Percentiles rank a stretch among this genome's conserved stretches.
Evolutionary conservation across 2,888 invertebrate genomes (phyloP).

Genomic region (Dynastes hyllus): DNA sequence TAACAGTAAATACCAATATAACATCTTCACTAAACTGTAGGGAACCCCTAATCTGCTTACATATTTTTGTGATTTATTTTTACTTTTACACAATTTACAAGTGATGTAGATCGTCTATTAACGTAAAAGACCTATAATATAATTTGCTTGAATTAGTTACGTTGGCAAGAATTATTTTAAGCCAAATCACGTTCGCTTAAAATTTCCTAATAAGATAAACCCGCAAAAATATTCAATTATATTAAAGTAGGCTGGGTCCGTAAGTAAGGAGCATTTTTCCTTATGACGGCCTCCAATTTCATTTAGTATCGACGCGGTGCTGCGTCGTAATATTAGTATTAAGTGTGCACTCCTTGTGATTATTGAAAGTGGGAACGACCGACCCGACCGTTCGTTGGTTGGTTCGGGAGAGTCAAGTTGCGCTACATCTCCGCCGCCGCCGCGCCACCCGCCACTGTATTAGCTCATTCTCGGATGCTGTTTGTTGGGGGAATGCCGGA

Average conservation of each 20-base stretch:
- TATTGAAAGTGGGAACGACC: conserved; percentile 51
- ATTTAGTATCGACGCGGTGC: conserved; percentile 35
- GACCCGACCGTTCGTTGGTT: conserved; percentile 40
- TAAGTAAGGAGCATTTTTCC: conserved; percentile 37
- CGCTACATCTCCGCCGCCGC: conserved; percentile 39
- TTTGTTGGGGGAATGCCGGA: conserved; percentile 69
- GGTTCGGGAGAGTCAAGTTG: conserved; percentile 48
- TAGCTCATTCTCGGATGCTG: conserved; percentile 72
- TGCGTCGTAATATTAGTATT: conserved; percentile 39
- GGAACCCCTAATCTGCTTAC: no score
- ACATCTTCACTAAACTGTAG: no score
- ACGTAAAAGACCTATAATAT: no score
- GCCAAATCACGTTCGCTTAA: neutral
- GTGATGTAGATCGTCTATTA: no score
- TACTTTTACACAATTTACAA: no score
- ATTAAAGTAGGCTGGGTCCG: conserved; percentile 42
- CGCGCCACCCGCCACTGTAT: conserved; percentile 61
- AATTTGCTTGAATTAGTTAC: no score
- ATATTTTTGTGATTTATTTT: no score
- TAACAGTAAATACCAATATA: no score
- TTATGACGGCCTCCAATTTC: conserved; percentile 47
- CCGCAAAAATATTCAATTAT: conserved; percentile 33
- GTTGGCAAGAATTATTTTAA: no score
- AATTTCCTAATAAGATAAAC: conserved; percentile 7
- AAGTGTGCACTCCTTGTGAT: conserved; percentile 50